A percentile compares a stretch with the other conserved stretches of the same genome.
These are phyloP conservation scores for Erpornis zantholeuca DNA, from an alignment of 2,113 vertebrate species.

Conservation along the genomic window DNA sequence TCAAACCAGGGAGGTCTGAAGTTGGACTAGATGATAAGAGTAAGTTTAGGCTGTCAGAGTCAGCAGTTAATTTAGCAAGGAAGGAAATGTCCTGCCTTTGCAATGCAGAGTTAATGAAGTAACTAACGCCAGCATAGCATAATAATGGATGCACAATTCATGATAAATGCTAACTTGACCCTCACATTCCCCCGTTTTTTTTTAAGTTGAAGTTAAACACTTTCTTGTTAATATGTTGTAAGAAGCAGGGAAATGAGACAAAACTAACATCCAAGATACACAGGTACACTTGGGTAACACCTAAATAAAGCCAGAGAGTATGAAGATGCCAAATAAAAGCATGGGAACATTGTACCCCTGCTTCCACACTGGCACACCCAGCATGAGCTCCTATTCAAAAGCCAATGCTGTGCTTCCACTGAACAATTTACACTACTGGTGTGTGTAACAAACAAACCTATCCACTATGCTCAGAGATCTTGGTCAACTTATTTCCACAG, in stretches of 20 bases:
- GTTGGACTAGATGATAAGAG: background rate
- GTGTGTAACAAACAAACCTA: background rate
- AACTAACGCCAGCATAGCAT: background rate
- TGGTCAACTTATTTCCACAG: background rate
- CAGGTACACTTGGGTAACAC: background rate
- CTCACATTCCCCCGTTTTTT: background rate
- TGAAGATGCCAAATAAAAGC: background rate
- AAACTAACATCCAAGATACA: background rate
- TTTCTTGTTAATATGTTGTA: background rate
- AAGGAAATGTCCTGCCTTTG: background rate
- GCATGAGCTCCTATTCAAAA: background rate
- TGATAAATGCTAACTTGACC: background rate
- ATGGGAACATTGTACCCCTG: background rate
- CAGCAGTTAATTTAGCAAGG: background rate
- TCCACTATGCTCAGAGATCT: background rate
- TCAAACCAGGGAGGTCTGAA: background rate
- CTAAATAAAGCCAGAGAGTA: background rate
- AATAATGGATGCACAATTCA: background rate
- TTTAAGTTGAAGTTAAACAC: background rate
- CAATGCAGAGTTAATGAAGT: conserved; percentile 21
- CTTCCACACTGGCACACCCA: background rate
- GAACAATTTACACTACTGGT: background rate
- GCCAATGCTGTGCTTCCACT: background rate
- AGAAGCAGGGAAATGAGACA: background rate
- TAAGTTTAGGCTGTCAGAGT: background rate